These are phyloP conservation scores for Forbesichthys agassizii DNA, from an alignment of 2,113 vertebrate genomes.

Conservation along the genomic window DNA sequence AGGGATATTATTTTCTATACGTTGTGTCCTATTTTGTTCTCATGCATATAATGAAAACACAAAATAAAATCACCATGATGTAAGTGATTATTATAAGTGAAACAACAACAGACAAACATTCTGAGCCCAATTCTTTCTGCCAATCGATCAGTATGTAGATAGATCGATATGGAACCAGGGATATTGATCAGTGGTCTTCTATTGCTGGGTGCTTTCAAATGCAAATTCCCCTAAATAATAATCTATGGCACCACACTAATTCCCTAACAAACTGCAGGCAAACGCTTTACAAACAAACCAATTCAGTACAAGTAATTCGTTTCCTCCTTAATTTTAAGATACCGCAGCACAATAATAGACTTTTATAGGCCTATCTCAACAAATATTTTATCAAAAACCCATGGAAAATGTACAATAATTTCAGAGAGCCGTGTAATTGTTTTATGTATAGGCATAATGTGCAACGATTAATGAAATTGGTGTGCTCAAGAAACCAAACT, in stretches of 20 bases:
- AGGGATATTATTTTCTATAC: background rate
- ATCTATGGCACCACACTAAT: slow-evolving; percentile 74
- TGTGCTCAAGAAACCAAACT: background rate
- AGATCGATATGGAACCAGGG: slow-evolving; percentile 72
- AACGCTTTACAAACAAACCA: slow-evolving; percentile 66
- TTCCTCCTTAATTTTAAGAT: slow-evolving; percentile 1
- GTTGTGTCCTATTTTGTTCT: background rate
- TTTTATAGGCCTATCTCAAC: background rate
- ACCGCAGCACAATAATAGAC: background rate
- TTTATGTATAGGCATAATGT: no score
- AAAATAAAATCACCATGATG: slow-evolving; percentile 9
- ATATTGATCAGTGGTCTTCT: slow-evolving; percentile 75
- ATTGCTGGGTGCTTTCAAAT: slow-evolving; percentile 71
- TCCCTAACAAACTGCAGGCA: slow-evolving; percentile 72
- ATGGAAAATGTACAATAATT: no score
- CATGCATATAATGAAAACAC: background rate
- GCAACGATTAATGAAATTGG: background rate
- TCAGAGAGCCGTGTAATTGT: no score
- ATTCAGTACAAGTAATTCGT: slow-evolving; percentile 35
- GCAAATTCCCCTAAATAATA: slow-evolving; percentile 75
- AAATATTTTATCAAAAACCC: no score
- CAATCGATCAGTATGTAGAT: slow-evolving; percentile 77
- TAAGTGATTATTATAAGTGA: slow-evolving; percentile 34
- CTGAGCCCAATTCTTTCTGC: slow-evolving; percentile 60
- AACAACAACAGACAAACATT: slow-evolving; percentile 49